Evolutionary conservation across 2,888 invertebrate species (phyloP), one percentile per base, ranked within the genome.

Genomic region (Ormyrus pomaceus): DNA sequence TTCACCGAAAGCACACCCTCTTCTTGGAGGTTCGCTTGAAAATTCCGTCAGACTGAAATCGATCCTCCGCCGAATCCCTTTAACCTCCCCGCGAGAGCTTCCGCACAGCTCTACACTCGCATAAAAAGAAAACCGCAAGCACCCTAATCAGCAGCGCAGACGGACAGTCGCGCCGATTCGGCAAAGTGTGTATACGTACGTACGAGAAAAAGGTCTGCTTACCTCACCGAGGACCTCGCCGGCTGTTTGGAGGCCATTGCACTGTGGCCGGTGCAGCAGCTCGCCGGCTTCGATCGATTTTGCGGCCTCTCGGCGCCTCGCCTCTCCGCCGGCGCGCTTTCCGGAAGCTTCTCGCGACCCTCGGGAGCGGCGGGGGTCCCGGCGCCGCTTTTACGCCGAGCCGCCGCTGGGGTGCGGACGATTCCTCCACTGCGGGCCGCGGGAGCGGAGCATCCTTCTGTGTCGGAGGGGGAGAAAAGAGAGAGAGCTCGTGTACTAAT

Each of bases 171-270:
- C 13, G 13, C 13, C 0, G 13, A 13, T 13, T 13, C 13, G 13
- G 13, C 13, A 13, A 13, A 13, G 13, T 0, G 19, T 19, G 2
- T 19, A 19, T 2, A 1, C 1, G 1, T 1, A 1, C 1, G 1
- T 19, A 19, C 1, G 19, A 19, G 19, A 19, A 19, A 19, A 19
- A 19, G 19, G 1, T 19, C 19, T 48, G 53, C 81, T 88, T 86
- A 89, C 89, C 89, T 88, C 84, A 86, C 84, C 75, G 85, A 85
- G 83, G 88, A 87, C 84, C 88, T 88, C 84, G 85, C 87, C 80
- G 87, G 85, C 76, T 84, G 84, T 88, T 89, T 89, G 83, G 89
- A 87, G 88, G 89, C 88, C 89, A 89, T 89, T 87, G 88, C 86
- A 87, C 89, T 82, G 83, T 83, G 46, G 5, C 53, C 55, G 62